Evolutionary conservation across 2,888 invertebrate genomes (phyloP), one percentile per base, ranked within the genome.

Genomic region (Xylocampa areola): DNA sequence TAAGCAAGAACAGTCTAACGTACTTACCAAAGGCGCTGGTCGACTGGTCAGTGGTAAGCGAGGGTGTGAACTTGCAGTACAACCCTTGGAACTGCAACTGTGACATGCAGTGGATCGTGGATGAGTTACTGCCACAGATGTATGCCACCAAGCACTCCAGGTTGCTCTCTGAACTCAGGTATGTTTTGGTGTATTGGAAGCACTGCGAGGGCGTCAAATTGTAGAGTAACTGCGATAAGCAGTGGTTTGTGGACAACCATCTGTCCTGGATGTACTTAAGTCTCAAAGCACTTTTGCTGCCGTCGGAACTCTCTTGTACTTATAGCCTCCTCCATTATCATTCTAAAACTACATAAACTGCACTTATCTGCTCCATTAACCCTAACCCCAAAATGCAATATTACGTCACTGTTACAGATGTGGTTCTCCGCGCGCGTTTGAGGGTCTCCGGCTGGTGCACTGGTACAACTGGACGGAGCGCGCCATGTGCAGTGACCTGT

Each of bases 71-170:
- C 80, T 79, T 95, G 2, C 95, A 95, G 88, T 89, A 88, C 64
- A 96, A 96, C 83, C 96, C 95, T 0, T 95, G 96, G 94, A 85
- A 91, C 59, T 96, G 96, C 75, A 82, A 90, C 59, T 96, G 96
- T 73, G 88, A 92, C 29, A 80, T 95, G 73, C 95, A 95, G 73
- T 95, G 95, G 95, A 81, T 96, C 67, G 81, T 95, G 14, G 92
- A 94, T 37, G 90, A 92, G 17, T 80, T 96, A 29, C 73, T 95
- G 32, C 94, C 94, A 0, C 81, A 84, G 48, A 85, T 95, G 71
- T 95, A 95, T 70, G 74, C 68, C n/a, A 81, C 72, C 2, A 86
- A 92, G 14, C 86, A 94, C 44, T 87, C 92, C 0, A 69, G 84
- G 4, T 80, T 95, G 19, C 81, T 95, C 7, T 77, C 90, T 17